These are phyloP conservation scores for Phymorhynchus buccinoides DNA, from an alignment of 1,140 invertebrate species.

Conservation along the genomic window DNA sequence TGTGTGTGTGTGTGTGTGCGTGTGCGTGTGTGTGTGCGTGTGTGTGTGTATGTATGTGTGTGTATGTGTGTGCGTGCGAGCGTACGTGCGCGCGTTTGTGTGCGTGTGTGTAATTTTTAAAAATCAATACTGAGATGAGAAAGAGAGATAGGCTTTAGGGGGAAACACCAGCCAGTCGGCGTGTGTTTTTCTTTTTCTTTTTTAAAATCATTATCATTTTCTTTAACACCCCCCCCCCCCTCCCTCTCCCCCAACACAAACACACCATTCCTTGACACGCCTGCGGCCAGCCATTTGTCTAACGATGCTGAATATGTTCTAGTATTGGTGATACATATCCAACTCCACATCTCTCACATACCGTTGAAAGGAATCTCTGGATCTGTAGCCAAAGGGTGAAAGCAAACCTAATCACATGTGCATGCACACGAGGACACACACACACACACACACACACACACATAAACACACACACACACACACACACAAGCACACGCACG, in stretches of 20 bases:
- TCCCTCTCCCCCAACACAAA: no score
- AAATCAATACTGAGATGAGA: not conserved
- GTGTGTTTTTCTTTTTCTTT: no score
- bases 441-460: not conserved
- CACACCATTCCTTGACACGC: no score
- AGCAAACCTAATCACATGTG: not conserved
- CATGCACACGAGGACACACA: not conserved
- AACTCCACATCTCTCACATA: not conserved
- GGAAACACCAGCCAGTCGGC: not conserved
- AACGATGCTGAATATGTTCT: no score
- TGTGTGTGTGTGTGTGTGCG: no score
- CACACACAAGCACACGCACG: not conserved
- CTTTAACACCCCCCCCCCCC: no score
- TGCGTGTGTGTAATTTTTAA: not conserved
- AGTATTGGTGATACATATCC: not conserved
- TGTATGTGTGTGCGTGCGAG: not conserved
- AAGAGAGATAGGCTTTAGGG: not conserved
- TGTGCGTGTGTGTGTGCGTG: not conserved
- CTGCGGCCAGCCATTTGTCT: no score
- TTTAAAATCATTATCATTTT: no score
- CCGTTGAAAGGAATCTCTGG: no score
- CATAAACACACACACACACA: not conserved
- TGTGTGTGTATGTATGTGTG: not conserved
- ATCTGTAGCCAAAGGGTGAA: no score
- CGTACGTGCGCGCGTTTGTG: not conserved